Percentiles rank a stretch among this genome's conserved stretches.
Evolutionary conservation across 2,113 vertebrate species (phyloP).

Genomic region (Pseudopodoces humilis): DNA sequence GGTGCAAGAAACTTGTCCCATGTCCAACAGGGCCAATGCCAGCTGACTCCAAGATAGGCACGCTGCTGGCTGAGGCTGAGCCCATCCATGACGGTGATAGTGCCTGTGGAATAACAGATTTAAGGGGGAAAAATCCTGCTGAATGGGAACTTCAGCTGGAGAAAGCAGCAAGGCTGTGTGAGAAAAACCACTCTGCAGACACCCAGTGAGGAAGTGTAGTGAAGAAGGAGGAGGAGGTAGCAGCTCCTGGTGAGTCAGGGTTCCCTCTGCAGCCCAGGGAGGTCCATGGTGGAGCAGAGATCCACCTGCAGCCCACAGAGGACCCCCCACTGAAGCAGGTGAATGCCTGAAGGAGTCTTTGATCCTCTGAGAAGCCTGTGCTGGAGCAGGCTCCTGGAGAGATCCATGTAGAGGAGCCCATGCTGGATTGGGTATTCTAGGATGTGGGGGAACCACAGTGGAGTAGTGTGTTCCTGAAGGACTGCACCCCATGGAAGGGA

Average conservation of each 20-base stretch:
- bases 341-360: not conserved
- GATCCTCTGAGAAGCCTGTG: not conserved
- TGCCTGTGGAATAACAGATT: not conserved
- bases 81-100: not conserved
- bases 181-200: not conserved
- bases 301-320: not conserved
- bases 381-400: not conserved
- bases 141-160: not conserved
- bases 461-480: not conserved
- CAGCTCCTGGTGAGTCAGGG: not conserved
- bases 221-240: not conserved
- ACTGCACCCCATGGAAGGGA: not conserved
- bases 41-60: not conserved
- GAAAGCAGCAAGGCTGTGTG: not conserved
- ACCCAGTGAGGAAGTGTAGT: too few relatives aligned
- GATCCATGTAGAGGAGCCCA: not conserved
- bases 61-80: not conserved
- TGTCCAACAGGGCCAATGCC: not conserved
- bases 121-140: not conserved
- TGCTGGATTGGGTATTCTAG: not conserved
- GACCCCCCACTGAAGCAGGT: fast-evolving
- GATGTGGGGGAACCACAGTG: too few relatives aligned
- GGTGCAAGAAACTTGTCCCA: not conserved
- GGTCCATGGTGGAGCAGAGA: not conserved
- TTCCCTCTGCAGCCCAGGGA: not conserved